These are phyloP conservation scores for Agonopterix subpropinquella DNA, from an alignment of 2,888 invertebrate genomes.

Conservation along the genomic window DNA sequence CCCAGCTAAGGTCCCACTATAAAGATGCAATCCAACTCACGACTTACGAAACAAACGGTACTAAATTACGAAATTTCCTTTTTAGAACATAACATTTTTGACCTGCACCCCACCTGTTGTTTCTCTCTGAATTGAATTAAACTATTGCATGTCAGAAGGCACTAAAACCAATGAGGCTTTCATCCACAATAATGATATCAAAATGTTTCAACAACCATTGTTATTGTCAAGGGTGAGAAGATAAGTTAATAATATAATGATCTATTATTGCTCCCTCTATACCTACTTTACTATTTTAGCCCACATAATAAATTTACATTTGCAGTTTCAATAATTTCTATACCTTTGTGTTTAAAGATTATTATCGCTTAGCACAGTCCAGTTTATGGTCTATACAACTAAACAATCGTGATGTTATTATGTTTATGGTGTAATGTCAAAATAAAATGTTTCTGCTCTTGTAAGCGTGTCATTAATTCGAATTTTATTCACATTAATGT, in stretches of 20 bases:
- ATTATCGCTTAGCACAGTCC: background rate
- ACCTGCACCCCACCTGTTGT: conserved; percentile 36
- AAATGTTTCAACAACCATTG: conserved; percentile 69
- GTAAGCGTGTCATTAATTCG: conserved; percentile 58
- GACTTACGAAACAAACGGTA: conserved; percentile 37
- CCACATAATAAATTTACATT: conserved; percentile 16
- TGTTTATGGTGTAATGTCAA: conserved; percentile 64
- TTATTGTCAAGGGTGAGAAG: conserved; percentile 74
- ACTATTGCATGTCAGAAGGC: conserved; percentile 64
- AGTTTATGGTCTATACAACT: conserved; percentile 16
- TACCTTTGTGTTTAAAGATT: conserved; percentile 8
- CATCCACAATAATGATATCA: conserved; percentile 63
- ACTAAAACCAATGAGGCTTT: conserved; percentile 50
- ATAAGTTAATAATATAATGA: conserved; percentile 74
- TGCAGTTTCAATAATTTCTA: too few relatives aligned
- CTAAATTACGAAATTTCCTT: conserved; percentile 29
- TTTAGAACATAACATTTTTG: conserved; percentile 21
- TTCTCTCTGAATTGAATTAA: conserved; percentile 56
- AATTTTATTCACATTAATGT: conserved; percentile 59
- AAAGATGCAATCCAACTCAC: conserved; percentile 61
- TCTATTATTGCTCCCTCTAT: conserved; percentile 58
- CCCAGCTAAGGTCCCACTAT: conserved; percentile 19
- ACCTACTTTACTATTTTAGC: conserved; percentile 49
- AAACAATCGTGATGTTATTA: conserved; percentile 55
- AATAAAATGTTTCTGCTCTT: conserved; percentile 61